These are phyloP conservation scores for Ia io DNA, from an alignment of 2,113 vertebrate genomes.

Conservation along the genomic window DNA sequence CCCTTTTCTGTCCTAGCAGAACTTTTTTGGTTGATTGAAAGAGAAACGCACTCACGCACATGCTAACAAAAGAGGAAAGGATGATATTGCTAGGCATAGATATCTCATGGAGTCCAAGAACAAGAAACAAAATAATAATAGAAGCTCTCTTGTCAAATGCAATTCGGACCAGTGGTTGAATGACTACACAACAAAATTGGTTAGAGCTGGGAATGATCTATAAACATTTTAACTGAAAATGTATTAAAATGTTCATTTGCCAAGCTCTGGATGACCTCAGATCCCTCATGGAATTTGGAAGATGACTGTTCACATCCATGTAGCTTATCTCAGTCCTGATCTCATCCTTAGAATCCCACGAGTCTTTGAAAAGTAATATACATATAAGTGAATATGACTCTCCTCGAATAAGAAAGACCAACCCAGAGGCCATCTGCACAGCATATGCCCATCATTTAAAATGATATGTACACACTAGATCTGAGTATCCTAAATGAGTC, in stretches of 20 bases:
- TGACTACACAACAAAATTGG: not conserved
- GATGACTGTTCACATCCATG: not conserved
- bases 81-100: not conserved
- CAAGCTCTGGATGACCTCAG: conserved; percentile 27
- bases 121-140: not conserved
- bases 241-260: not conserved
- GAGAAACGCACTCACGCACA: not conserved
- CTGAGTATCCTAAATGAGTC: not conserved
- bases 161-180: not conserved
- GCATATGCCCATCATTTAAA: conserved; percentile 1
- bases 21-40: not conserved
- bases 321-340: not conserved
- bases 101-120: not conserved
- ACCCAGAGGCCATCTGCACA: conserved; percentile 31
- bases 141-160: not conserved
- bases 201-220: not conserved
- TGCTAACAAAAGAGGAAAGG: not conserved
- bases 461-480: not conserved
- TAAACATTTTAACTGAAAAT: conserved; percentile 35
- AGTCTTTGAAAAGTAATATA: conserved; percentile 21
- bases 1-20: not conserved
- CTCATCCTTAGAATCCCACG: not conserved
- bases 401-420: not conserved
- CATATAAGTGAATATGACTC: not conserved
- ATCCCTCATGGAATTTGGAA: not conserved